Evolutionary conservation across 1,140 invertebrate genomes (phyloP), one percentile per base, ranked within the genome.

Genomic region (Drosophila athabasca): DNA sequence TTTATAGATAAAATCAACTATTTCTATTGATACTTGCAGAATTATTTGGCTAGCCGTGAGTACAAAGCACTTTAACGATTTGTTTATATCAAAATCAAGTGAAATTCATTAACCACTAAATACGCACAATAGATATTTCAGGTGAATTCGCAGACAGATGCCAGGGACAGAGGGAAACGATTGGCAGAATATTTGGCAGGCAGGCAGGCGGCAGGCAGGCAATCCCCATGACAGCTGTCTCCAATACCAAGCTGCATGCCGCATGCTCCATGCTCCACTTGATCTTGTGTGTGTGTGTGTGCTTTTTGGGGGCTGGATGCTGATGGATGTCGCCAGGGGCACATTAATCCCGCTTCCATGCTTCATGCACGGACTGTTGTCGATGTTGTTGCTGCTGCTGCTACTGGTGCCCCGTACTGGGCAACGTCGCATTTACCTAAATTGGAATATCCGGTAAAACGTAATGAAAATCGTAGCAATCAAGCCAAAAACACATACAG

Each of bases 361-460:
- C 31, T 53, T 73, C 46, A 48, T 64, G 78, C 76, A 58, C 59
- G 62, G 53, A 59, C 65, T 29, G 79, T 50, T 46, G 26, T 53
- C 60, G 57, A 41, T 31, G 48, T 50, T 66, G 57, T 44, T 19
- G 48, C 26, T n/a, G 41, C 29, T 48, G 51, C n/a, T 11, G 29
- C 39, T 60, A 50, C 48, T 53, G 54, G 61, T 62, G 62, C 50
- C 62, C 75, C 79, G 73, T 19, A 19, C 17, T 19, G 24, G 81
- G 90, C 81, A 83, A 87, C 89, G 74, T 65, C 90, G 90, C 82
- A 91, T 91, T 91, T 91, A 90, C 90, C 90, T 91, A 91, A 91
- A 91, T 91, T 91, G 90, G 90, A 91, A 91, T 91, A 84, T 91
- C 90, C 90, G 90, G 90, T 90, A 90, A 90, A 79, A 79, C 79